Evolutionary conservation across 2,797 vertebrate genomes (phyloP), one percentile per base, ranked within the genome.

Genomic region (Meriones psammophilus): DNA sequence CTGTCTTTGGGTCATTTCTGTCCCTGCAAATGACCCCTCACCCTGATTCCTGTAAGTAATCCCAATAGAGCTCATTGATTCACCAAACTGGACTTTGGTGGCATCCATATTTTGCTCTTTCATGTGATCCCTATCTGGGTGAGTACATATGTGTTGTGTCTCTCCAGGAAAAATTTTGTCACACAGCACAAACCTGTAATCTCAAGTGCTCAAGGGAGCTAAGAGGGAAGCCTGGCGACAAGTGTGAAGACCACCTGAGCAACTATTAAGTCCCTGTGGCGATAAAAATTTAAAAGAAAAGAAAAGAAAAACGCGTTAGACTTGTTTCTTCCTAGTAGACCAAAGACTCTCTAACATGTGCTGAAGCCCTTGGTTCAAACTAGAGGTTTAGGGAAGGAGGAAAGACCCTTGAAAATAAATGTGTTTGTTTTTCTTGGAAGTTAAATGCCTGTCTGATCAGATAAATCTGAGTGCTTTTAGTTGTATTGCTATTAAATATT

Each of bases 401-500:
- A 28, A 92, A 80, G 5, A 22, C 24, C 80, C 92, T 95, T 77
- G 84, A 84, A 89, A 98, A 96, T 88, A 96, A 74, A 18, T 83
- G 60, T 46, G 22, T 92, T 87, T 73, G 90, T 12, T 42, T 94
- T 96, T 97, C 6, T 78, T 96, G 69, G 96, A 97, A 88, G 90
- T 78, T 39, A 96, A 97, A 98, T 96, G 74, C 91, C 96, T 98
- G 66, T 42, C 3, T 91, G 58, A 96, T 94, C 89, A 97, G 97
- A 97, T 96, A 92, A 96, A 90, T 26, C 30, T 4, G 92, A 96
- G 92, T 96, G 92, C 96, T 94, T 97, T 94, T 92, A 96, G 90
- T 92, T 95, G 89, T 2, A 68, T 58, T 76, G 13, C 4, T 62
- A 88, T 96, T 97, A 98, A 98, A 98, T 93, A 98, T 98, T 98